phyloP scores from a whole-genome alignment of 2,888 invertebrate species.

The Gnatocerus cornutus region DNA sequence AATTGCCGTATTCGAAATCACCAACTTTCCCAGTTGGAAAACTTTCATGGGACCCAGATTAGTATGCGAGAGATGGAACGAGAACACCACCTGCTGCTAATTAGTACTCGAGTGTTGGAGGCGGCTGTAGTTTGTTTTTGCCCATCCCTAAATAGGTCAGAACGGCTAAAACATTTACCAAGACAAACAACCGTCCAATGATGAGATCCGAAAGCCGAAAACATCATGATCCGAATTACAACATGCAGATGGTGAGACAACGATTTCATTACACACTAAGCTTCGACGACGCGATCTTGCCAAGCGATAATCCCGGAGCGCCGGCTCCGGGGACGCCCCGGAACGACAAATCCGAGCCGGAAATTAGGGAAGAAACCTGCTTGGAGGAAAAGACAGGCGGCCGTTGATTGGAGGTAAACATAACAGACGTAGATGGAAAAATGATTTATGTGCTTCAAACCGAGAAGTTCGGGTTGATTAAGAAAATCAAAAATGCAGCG shows the following conservation, averaged over 20 bases:
- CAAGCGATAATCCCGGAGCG: conserved; percentile 27
- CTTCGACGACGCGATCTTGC: conserved; percentile 35
- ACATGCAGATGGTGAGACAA: conserved; percentile 37
- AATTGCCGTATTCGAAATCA: conserved; percentile 55
- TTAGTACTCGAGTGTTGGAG: conserved; percentile 49
- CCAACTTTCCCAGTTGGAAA: conserved; percentile 50
- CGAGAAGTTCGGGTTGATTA: no score
- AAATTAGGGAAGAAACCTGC: conserved; percentile 18
- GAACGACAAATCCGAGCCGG: conserved; percentile 21
- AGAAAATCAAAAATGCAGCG: no score
- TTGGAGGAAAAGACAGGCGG: not conserved
- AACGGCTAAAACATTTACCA: conserved; percentile 46
- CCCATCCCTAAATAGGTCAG: conserved; percentile 46
- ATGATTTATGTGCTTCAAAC: no score
- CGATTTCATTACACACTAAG: conserved; percentile 36
- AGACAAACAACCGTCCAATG: conserved; percentile 50
- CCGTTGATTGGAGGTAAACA: not conserved
- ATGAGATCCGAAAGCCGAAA: conserved; percentile 40
- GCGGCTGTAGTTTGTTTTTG: conserved; percentile 51
- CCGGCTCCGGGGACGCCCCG: conserved; percentile 12
- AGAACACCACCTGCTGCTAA: conserved; percentile 51
- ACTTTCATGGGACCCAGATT: conserved; percentile 23
- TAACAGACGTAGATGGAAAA: no score
- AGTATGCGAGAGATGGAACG: conserved; percentile 29
- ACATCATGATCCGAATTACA: conserved; percentile 36